Conservation (phyloP, 2,113 vertebrate genomes). For the Salvelinus alpinus region DNA sequence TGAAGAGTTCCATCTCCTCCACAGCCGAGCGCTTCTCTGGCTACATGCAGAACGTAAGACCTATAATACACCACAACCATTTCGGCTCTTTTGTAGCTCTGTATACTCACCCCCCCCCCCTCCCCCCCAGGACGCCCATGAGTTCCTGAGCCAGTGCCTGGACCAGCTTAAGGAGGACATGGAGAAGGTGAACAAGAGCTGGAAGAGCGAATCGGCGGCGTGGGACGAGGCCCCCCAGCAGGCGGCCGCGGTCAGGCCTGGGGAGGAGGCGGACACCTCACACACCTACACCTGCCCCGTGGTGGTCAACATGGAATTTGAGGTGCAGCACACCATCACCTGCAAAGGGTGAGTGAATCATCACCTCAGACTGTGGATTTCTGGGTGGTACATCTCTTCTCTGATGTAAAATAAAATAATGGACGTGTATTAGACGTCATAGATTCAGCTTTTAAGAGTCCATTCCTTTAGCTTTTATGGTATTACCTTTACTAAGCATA, state of each 20-base stretch:
- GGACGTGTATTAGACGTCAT: no score
- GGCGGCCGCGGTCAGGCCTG: constrained; percentile 39
- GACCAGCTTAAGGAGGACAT: constrained; percentile 98
- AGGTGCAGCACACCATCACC: constrained; percentile 95
- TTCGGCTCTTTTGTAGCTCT: not conserved
- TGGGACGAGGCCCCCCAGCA: constrained; percentile 77
- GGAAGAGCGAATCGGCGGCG: constrained; percentile 78
- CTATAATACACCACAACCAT: not conserved
- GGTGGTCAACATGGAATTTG: constrained; percentile 94
- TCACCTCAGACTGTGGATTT: not conserved
- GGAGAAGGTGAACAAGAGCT: constrained; percentile 94
- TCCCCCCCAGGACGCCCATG: constrained; percentile 87
- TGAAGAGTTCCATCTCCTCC: constrained; percentile 96
- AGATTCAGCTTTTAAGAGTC: no score
- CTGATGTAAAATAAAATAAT: no score
- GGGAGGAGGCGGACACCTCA: constrained; percentile 82
- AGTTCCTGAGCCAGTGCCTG: constrained; percentile 97
- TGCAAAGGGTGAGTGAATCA: constrained; percentile 87
- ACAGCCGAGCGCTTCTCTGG: constrained; percentile 98
- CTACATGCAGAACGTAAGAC: constrained; percentile 96
- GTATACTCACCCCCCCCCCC: not conserved
- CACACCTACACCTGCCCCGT: constrained; percentile 93
- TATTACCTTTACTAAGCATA: no score
- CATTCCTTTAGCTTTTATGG: no score
- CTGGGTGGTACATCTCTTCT: no score